These are phyloP conservation scores for Pammene fasciana DNA, from an alignment of 2,888 invertebrate species.

Conservation along the genomic window DNA sequence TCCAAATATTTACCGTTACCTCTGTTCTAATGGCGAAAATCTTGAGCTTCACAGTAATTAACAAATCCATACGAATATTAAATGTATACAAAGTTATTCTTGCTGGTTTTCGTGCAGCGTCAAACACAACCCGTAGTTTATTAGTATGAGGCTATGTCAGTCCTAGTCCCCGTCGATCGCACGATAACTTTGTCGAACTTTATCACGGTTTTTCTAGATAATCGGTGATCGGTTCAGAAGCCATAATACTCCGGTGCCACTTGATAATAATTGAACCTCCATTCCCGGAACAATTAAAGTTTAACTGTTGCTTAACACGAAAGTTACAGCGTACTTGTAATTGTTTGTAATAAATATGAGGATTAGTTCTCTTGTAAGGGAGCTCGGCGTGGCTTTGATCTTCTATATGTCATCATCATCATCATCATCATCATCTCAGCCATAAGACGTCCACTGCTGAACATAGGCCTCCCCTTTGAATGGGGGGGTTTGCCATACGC, in stretches of 20 bases:
- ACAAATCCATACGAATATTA: slow-evolving; percentile 17
- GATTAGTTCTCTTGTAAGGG: not conserved
- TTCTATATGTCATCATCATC: too few species aligned
- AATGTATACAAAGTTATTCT: slow-evolving; percentile 15
- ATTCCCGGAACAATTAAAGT: slow-evolving; percentile 50
- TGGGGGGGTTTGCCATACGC: too few species aligned
- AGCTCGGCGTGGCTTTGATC: slow-evolving; percentile 27
- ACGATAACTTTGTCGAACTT: slow-evolving; percentile 47
- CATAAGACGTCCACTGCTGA: too few species aligned
- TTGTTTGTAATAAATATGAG: slow-evolving; percentile 35
- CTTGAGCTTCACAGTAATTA: slow-evolving; percentile 28
- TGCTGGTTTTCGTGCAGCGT: not conserved
- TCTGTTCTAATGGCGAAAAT: slow-evolving; percentile 57
- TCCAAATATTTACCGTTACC: slow-evolving; percentile 66
- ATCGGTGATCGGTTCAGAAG: slow-evolving; percentile 74
- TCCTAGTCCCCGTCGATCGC: not conserved
- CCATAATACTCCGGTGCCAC: slow-evolving; percentile 65
- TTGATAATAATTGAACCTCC: slow-evolving; percentile 58
- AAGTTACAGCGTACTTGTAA: slow-evolving; percentile 39
- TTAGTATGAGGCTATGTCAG: not conserved
- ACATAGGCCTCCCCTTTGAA: too few species aligned
- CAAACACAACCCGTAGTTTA: not conserved
- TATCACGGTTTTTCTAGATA: slow-evolving; percentile 72
- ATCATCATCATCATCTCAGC: too few species aligned
- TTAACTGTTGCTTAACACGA: slow-evolving; percentile 56